Evolutionary conservation across 2,888 invertebrate species (phyloP).

Genomic region (Drosophila lacicola): DNA sequence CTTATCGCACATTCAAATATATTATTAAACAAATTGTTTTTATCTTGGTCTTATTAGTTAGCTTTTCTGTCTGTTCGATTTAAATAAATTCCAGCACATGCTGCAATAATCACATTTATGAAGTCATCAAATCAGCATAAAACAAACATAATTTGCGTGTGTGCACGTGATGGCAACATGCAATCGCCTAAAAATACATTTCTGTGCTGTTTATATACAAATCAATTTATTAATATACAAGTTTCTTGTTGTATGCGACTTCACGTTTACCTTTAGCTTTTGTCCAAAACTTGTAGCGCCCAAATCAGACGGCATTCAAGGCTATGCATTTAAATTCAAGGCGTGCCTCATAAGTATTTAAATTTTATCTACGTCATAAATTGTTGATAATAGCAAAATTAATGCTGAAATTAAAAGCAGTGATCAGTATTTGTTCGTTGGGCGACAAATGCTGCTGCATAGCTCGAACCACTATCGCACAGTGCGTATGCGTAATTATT

Average conservation of each 20-base stretch:
- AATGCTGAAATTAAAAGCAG: conserved; percentile 17
- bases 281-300: conserved; percentile 50
- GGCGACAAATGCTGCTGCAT: conserved; percentile 3
- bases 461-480: conserved; percentile 15
- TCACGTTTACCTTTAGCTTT: conserved; percentile 58
- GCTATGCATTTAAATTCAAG: conserved; percentile 72
- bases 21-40: too few species aligned
- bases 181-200: conserved; percentile 57
- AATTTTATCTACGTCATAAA: conserved; percentile 71
- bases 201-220: conserved; percentile 19
- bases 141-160: conserved; percentile 48
- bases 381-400: conserved; percentile 38
- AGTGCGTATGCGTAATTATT: conserved; percentile 34
- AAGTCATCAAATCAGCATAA: conserved; percentile 66
- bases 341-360: conserved; percentile 58
- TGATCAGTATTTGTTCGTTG: conserved; percentile 6
- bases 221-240: conserved; percentile 28
- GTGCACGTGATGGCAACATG: conserved; percentile 67
- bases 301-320: conserved; percentile 54
- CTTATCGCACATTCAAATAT: not conserved
- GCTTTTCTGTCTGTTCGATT: not conserved
- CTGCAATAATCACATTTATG: conserved; percentile 25
- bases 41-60: conserved; percentile 2
- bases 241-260: conserved; percentile 31
- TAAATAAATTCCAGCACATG: not conserved